Evolutionary conservation across 1,140 invertebrate genomes (phyloP).

Genomic region (Probaryconus sp.): DNA sequence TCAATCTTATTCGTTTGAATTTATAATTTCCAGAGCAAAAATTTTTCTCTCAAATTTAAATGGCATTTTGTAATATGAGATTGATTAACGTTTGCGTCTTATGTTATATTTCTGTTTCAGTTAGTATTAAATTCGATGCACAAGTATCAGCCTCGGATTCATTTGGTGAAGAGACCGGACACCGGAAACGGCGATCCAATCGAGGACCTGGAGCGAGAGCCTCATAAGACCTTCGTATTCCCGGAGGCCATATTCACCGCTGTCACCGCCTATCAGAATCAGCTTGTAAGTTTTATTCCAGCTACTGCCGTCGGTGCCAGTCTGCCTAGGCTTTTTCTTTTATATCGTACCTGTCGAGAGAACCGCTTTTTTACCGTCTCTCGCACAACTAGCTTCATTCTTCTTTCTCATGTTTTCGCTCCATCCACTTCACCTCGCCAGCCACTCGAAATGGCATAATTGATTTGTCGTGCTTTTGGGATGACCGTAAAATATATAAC

Average conservation of each 20-base stretch:
- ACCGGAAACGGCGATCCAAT: constrained; percentile 80
- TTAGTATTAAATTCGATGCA: constrained; percentile 99
- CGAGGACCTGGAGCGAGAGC: constrained; percentile 91
- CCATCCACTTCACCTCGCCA: constrained; percentile 16
- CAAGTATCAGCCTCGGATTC: constrained; percentile 98
- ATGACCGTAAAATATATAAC: constrained; percentile 31
- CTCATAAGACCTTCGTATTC: constrained; percentile 95
- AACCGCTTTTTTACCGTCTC: constrained; percentile 81
- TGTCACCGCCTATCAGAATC: constrained; percentile 97
- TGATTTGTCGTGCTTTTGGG: constrained; percentile 58
- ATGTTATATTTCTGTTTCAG: no score
- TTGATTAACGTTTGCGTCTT: no score
- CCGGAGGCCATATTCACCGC: constrained; percentile 99
- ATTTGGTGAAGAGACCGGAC: constrained; percentile 88
- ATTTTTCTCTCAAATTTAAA: no score
- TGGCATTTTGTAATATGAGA: no score
- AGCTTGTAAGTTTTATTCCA: constrained; percentile 76
- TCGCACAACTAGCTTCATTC: constrained; percentile 35
- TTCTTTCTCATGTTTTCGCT: constrained; percentile 39
- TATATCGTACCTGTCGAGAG: constrained; percentile 96
- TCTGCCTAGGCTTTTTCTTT: constrained; percentile 66
- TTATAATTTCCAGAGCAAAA: no score
- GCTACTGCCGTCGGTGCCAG: constrained; percentile 49
- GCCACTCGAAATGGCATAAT: constrained; percentile 44
- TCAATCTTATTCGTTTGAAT: no score